A percentile compares a stretch with the other conserved stretches of the same genome.
phyloP scores from a whole-genome alignment of 2,113 vertebrate genomes.

The Stigmatopora argus region DNA sequence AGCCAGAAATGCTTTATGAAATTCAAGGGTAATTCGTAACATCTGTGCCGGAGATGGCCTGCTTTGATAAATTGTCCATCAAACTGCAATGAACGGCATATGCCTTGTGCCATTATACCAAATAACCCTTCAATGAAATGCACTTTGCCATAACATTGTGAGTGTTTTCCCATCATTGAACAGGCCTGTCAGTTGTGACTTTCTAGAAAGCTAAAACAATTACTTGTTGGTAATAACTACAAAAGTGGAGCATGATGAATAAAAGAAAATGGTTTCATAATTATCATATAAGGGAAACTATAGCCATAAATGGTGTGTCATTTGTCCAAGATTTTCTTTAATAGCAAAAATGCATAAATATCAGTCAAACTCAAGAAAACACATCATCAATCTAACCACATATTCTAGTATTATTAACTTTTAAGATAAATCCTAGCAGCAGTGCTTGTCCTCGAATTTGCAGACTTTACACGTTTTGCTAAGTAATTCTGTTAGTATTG shows the following conservation, averaged over 20 bases:
- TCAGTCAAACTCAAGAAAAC: constrained; percentile 8
- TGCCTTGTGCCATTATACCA: constrained; percentile 16
- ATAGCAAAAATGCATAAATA: background rate
- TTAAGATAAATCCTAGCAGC: constrained; percentile 8
- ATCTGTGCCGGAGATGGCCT: constrained; percentile 41
- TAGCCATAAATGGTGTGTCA: too few relatives aligned
- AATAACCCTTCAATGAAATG: constrained; percentile 17
- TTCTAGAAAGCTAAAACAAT: background rate
- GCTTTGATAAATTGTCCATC: constrained; percentile 26
- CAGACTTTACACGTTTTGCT: constrained; percentile 16
- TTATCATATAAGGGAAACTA: background rate
- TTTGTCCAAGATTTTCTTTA: too few relatives aligned
- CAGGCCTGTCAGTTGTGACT: background rate
- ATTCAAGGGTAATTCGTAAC: constrained; percentile 39
- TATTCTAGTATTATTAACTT: constrained; percentile 6
- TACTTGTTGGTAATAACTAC: constrained; percentile 13
- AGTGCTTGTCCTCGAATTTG: constrained; percentile 2
- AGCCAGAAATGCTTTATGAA: constrained; percentile 6
- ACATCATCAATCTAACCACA: constrained; percentile 4
- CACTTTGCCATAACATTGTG: background rate
- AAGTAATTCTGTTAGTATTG: constrained; percentile 41
- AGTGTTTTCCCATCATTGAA: background rate
- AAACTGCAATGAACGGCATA: constrained; percentile 15
- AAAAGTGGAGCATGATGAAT: background rate
- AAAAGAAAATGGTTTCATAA: constrained; percentile 19